Evolutionary conservation across 2,797 vertebrate genomes (phyloP).

Genomic region (Oreonectes daqikongensis): DNA sequence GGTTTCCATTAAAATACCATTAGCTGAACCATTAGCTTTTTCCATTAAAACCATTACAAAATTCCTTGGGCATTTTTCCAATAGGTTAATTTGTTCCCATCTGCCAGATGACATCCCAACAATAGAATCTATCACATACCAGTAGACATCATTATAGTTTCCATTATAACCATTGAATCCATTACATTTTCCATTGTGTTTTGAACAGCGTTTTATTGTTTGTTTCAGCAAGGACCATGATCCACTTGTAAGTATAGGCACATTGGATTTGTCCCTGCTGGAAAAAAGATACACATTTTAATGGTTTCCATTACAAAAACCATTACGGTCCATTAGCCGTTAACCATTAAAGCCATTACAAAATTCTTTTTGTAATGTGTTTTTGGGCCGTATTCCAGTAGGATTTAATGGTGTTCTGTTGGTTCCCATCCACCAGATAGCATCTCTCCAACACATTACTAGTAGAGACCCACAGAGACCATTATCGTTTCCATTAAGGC

Average conservation of each 20-base stretch:
- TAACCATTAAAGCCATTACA: constrained; percentile 3
- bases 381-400: background rate
- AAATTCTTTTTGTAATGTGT: background rate
- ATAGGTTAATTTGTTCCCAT: no score
- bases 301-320: background rate
- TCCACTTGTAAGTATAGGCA: background rate
- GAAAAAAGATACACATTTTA: background rate
- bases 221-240: background rate
- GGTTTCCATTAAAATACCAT: no score
- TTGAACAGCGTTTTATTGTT: no score
- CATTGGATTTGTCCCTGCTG: background rate
- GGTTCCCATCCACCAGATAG: background rate
- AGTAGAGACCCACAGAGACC: background rate
- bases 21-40: no score
- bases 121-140: no score
- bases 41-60: no score
- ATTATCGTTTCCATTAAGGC: background rate
- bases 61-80: no score
- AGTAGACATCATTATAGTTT: no score
- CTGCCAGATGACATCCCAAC: no score
- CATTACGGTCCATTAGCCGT: background rate
- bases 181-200: no score
- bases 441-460: background rate
- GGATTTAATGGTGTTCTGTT: background rate
- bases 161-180: no score